Percentiles rank a stretch among this genome's conserved stretches.
phyloP scores from a whole-genome alignment of 2,797 vertebrate species.

The Galago senegalensis region DNA sequence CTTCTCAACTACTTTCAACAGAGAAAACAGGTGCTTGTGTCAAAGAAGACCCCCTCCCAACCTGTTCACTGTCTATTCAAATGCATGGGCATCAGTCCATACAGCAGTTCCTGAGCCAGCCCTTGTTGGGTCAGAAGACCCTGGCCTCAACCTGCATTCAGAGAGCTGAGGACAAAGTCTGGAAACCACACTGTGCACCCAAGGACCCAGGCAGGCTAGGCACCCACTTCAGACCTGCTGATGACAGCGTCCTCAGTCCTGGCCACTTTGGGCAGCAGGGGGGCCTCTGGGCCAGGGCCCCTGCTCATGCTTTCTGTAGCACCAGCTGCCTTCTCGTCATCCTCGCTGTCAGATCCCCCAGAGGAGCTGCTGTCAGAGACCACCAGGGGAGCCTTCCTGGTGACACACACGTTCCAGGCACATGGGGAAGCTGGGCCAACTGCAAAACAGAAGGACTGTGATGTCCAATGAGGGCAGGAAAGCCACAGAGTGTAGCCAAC shows the following conservation, averaged over 20 bases:
- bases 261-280: slow-evolving; percentile 88
- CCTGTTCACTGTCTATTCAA: not conserved
- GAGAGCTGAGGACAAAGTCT: not conserved
- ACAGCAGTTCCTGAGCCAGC: not conserved
- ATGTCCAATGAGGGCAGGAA: not conserved
- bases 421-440: slow-evolving; percentile 88
- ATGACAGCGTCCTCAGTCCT: slow-evolving; percentile 90
- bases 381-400: slow-evolving; percentile 90
- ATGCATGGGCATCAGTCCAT: not conserved
- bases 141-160: not conserved
- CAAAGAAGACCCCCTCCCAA: not conserved
- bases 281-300: slow-evolving; percentile 88
- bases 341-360: slow-evolving; percentile 92
- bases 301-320: slow-evolving; percentile 89
- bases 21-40: not conserved
- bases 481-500: not conserved
- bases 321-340: slow-evolving; percentile 87
- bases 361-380: slow-evolving; percentile 95
- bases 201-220: rapidly evolving
- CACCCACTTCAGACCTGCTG: slow-evolving; percentile 86
- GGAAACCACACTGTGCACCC: not conserved
- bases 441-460: slow-evolving; percentile 61
- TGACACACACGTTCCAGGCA: slow-evolving; percentile 89
- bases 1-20: not conserved
- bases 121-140: not conserved